Conservation (phyloP, 2,113 vertebrate genomes). For the Martes martes region DNA sequence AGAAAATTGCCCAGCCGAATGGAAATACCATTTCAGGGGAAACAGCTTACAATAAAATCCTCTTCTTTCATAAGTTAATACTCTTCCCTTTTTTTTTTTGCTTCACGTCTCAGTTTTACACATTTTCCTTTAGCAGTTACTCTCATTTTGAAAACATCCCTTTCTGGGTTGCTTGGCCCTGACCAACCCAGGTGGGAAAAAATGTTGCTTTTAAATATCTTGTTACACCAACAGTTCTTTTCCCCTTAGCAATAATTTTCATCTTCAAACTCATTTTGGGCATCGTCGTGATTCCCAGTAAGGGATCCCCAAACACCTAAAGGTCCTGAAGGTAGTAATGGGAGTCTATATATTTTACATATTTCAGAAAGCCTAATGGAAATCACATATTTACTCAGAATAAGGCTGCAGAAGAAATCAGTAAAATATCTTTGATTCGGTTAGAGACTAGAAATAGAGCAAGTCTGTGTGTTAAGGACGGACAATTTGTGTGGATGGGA, state of each 20-base stretch:
- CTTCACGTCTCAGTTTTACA: background rate
- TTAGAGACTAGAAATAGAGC: background rate
- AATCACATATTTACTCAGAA: constrained; percentile 56
- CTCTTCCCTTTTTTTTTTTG: background rate
- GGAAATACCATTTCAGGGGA: background rate
- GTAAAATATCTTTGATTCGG: constrained; percentile 8
- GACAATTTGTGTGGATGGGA: background rate
- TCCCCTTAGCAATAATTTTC: constrained; percentile 70
- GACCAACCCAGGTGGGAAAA: constrained; percentile 44
- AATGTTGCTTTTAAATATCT: constrained; percentile 67
- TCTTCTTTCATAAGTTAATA: background rate
- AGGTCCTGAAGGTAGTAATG: constrained; percentile 56
- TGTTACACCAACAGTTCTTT: constrained; percentile 57
- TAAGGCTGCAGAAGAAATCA: constrained; percentile 49
- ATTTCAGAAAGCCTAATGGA: constrained; percentile 59
- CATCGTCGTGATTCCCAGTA: constrained; percentile 49
- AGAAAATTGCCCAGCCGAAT: background rate
- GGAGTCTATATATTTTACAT: constrained; percentile 57
- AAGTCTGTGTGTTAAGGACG: background rate
- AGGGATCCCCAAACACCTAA: constrained; percentile 55
- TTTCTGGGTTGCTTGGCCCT: constrained; percentile 24
- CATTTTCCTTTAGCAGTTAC: background rate
- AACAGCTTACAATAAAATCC: background rate
- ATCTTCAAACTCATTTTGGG: constrained; percentile 75
- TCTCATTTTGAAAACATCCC: constrained; percentile 57